These are phyloP conservation scores for Tetranychus piercei DNA, from an alignment of 2,888 invertebrate species.

Conservation along the genomic window DNA sequence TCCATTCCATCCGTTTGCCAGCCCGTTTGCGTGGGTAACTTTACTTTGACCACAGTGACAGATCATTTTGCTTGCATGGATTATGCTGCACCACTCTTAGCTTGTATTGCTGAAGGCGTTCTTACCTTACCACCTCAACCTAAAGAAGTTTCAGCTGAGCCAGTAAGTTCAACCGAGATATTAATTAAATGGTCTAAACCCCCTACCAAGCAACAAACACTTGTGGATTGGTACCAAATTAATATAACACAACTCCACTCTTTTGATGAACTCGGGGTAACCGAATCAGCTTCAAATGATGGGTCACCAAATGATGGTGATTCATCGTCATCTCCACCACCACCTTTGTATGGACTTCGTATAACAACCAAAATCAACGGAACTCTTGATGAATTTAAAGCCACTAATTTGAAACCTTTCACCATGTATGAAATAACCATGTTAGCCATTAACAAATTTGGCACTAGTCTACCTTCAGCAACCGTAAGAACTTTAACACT, in stretches of 20 bases:
- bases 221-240: constrained; percentile 41
- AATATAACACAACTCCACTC: constrained; percentile 38
- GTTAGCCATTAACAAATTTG: constrained; percentile 51
- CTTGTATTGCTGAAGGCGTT: constrained; percentile 37
- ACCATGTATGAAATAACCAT: constrained; percentile 66
- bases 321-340: neutral
- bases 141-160: constrained; percentile 50
- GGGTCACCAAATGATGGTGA: neutral
- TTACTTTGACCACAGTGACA: constrained; percentile 33
- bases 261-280: constrained; percentile 22
- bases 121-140: constrained; percentile 33
- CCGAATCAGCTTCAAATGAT: neutral
- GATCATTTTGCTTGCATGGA: constrained; percentile 66
- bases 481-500: constrained; percentile 49
- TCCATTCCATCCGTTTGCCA: constrained; percentile 65
- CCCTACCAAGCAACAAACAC: constrained; percentile 45
- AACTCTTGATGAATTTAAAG: constrained; percentile 29
- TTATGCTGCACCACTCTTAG: constrained; percentile 59
- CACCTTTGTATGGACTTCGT: constrained; percentile 10
- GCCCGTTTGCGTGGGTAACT: constrained; percentile 45
- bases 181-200: constrained; percentile 46
- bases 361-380: constrained; percentile 11
- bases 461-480: constrained; percentile 55
- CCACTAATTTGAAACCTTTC: constrained; percentile 49
- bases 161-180: constrained; percentile 47